Base-by-base conservation (phyloP, 2,113 vertebrate species). In the Lagopus leucura region DNA sequence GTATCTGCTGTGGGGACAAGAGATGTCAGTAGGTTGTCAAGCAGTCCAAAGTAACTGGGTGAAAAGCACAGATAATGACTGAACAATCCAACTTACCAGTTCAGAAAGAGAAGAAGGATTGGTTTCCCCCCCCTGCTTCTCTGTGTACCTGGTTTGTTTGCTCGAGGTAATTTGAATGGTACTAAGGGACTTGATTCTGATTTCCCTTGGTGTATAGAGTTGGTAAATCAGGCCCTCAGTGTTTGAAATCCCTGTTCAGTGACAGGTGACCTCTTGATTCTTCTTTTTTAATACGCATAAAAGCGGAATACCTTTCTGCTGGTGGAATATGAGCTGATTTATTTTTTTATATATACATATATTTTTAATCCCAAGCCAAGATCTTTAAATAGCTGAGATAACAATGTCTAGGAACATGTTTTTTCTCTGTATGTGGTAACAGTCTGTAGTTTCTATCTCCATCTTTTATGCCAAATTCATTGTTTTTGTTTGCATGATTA, bases 221-320 rank as follows among this genome's bases (percentile, higher is more conserved):
- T 92, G 38, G 64, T 77, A 76, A 82, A 73, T 86, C 28, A 74
- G 57, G 45, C 38, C 58, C 32, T 80, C 66, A 0, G 47, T 77
- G 91, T 89, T 89, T 58, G 57, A 82, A 95, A 92, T 60, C 84
- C 14, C 75, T 82, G 2, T 82, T 89, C 61, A 86, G 2, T 88
- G 52, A n/a, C 69, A 60, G 43, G n/a, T 89, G 72, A 74, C 34
- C 17, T 76, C 55, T 88, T 83, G 38, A 75, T 89, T 77, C 22
- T 54, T 54, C 15, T 54, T 54, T 54, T 54, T 86, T 89, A 89
- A 92, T 43, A 43, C 16, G 16, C 16, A 43, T 17, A 43, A 43
- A 43, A 43, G 16, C 42, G 10, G 42, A 43, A 43, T 43, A 32
- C 8, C 25, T 32, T 12, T 58, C 32, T 58, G 2, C 8, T 57